Evolutionary conservation across 2,888 invertebrate species (phyloP), one percentile per base, ranked within the genome.

Genomic region (Acrobasis consociella): DNA sequence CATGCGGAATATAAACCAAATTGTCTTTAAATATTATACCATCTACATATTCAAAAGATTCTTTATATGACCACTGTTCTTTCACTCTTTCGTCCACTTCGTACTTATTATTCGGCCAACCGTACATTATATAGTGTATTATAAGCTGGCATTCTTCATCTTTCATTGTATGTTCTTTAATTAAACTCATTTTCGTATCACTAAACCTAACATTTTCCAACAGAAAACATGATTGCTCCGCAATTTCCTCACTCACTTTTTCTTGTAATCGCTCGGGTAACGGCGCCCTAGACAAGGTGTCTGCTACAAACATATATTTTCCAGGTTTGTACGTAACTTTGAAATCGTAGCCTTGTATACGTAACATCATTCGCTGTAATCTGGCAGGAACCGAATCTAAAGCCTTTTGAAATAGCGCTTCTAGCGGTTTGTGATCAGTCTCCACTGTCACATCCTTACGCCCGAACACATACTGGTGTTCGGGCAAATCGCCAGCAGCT

Each of bases 351-450:
- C 58, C 31, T 15, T 58, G 58, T 15, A 58, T 13, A 9, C 31
- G n/a, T 13, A 49, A 16, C 58, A 58, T 58, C 49, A 58, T 58
- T 2, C 58, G 22, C 10, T 58, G 58, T 37, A 58, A 37, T 31
- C 58, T 22, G 31, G 58, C 58, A 10, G 58, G 58, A 8, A 58
- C 58, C 1, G 49, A 49, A 9, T 31, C 37, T 5, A 58, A 31
- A 10, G 55, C 15, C 16, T 55, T 55, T 38, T 15, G 3, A 9
- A 55, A 55, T 7, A 60, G n/a, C 7, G 39, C 16, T 13, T 60
- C 60, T 39, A 60, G 16, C 1, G 60, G 60, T 11, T 60, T 60
- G 17, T 51, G 60, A 51, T 60, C 50, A 1, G 51, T 39, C 13
- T 60, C 51, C 5, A 60, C 60, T 13, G 10, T 17, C 1, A 58